Evolutionary conservation across 2,797 vertebrate species (phyloP), one percentile per base, ranked within the genome.

Genomic region (Liparis tanakae): DNA sequence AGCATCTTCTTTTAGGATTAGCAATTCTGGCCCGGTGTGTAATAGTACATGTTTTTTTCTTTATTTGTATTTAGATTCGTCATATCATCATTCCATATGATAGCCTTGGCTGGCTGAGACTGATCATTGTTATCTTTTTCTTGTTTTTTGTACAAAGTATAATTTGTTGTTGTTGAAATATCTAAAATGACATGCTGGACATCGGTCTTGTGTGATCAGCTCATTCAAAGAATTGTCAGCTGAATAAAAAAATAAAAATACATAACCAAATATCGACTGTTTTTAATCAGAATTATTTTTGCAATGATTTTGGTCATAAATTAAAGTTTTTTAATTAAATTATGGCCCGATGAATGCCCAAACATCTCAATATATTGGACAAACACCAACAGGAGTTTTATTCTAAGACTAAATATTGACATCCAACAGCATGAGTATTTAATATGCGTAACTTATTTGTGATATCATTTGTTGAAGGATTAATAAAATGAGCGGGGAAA

Each of bases 71-170:
- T 81, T 67, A 54, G 61, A 85, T 82, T 83, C 74, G 44, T 77
- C 55, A 54, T 36, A 76, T 67, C 75, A 76, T 67, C 75, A 78
- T 80, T 85, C 50, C 62, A 74, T 84, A 76, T 89, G 86, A 90
- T 89, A 83, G 85, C 89, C 91, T 92, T 94, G 88, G 91, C 91
- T 92, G 92, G 86, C 92, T 94, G 90, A 91, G 92, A 94, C 90
- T 82, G 87, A 92, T 92, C 86, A 90, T 88, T 85, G 67, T 72
- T 83, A 53, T 58, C 25, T 30, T 64, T 25, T 80, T 51, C 64
- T 58, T 87, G 69, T 86, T 90, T 86, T 90, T 80, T 87, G 72
- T 86, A 85, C 64, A 86, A 87, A 81, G 76, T 63, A 56, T 66
- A 80, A 44, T 87, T 83, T 83, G 43, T 87, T 83, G 43, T 87